Evolutionary conservation across 2,888 invertebrate genomes (phyloP), one percentile per base, ranked within the genome.

Genomic region (Yponomeuta evonymella): DNA sequence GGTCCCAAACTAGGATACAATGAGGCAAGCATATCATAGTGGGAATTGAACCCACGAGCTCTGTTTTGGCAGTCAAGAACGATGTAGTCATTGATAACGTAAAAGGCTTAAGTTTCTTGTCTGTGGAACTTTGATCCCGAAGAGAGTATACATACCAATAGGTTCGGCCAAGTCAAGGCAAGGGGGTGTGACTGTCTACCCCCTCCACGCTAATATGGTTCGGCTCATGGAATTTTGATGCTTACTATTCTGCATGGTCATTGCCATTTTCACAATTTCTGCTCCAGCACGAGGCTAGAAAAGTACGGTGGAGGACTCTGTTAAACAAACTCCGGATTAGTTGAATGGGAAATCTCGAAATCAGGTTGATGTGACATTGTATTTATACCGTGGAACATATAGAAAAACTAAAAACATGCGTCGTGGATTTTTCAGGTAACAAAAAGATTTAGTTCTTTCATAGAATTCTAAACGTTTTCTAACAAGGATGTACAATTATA

Each of bases 191-290:
- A 29, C 29, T 30, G 29, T 15, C 43, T 48, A 15, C 67, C 67
- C 36, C 10, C 15, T 67, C 23, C 23, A 78, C 79, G 78, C 79
- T 83, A 83, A 84, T 84, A 83, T 82, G 79, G 81, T 79, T 79
- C 78, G 78, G 81, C 81, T 78, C 81, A 78, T 77, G 87, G 89
- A 89, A 89, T 89, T 88, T 88, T 89, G 86, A 89, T 88, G 88
- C 81, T 85, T 85, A 87, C 85, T 85, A 86, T 86, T 87, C 81
- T 83, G 87, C 87, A 83, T 89, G 88, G 89, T 88, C 89, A 89
- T 89, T 88, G 85, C 84, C 84, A 81, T 87, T 89, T 88, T 86
- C 86, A 88, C 85, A 85, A 84, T 85, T 88, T 83, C 85, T 83
- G 79, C 75, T 75, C 75, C n/a, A 75, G 77, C 75, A 74, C 75